Evolutionary conservation across 2,113 vertebrate genomes (phyloP), one percentile per base, ranked within the genome.

Genomic region (Bufo gargarizans): DNA sequence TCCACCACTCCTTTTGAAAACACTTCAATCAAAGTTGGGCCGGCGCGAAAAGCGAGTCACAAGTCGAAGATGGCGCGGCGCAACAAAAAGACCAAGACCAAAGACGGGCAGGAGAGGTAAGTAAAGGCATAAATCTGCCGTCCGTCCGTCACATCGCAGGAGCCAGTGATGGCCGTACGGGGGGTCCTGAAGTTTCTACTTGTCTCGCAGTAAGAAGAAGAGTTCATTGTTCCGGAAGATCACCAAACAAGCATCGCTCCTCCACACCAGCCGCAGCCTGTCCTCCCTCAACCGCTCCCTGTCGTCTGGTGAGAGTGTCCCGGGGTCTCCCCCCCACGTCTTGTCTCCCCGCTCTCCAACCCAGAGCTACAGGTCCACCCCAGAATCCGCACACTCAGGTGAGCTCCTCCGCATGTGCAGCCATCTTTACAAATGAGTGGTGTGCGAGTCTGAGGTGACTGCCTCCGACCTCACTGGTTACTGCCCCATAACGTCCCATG

Each of bases 11-110:
- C 97, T 0, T 97, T 99, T 92, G 98, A 99, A 91, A 99, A 99
- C 92, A 99, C 98, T 0, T 98, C 98, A 77, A 99, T 99, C 93
- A 98, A 99, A 92, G 95, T 99, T 67, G 98, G 98, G 6, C 98
- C 98, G 0, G 98, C 98, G 69, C 94, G 98, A 43, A 98, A 97
- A 92, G 95, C 96, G 85, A 95, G 93, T 92, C 94, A 95, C 91
- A 99, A 97, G 91, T 97, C 97, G 90, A 99, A 98, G 93, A 99
- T 99, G 98, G 98, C 97, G 47, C 94, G 98, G 47, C 96, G 98
- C 91, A 99, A 96, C 93, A 99, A 98, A 91, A 96, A 91, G 33
- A 33, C 33, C 90, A 97, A 95, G 92, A 96, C 90, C 86, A 99
- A 97, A 92, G 98, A 99, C 45, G 97, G 98, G 3, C 97, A 97